Base-by-base conservation (phyloP, 1,140 invertebrate species). In the Drosophila orena region DNA sequence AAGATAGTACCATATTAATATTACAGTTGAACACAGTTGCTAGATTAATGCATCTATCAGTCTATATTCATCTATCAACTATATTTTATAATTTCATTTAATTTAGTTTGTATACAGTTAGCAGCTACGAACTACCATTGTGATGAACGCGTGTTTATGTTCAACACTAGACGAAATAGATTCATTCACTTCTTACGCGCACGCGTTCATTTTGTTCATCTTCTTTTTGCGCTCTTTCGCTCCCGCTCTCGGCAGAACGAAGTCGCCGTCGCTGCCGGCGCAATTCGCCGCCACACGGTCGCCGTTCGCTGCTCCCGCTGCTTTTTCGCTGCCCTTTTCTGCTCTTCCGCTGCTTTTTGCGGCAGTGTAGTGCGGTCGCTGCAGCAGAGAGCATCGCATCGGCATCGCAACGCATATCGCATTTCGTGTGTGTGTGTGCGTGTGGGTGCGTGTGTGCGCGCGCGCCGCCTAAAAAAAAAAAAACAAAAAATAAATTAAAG, bases 361-460 rank as follows among this genome's bases (percentile, higher is more conserved):
- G 27, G 37, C 68, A 77, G 75, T 81, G 69, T 80, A 70, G 78
- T 81, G 78, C 78, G 78, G 79, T 81, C 73, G 78, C 79, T 83
- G 79, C 79, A 81, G 79, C 79, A 70, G 79, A 70, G 58, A 14
- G 14, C 30, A 30, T 30, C 30, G 30, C 30, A 30, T 30, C 30
- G 30, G 81, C 52, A 40, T 53, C 76, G 72, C 78, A 61, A 37
- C 58, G 52, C 52, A 40, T 61, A 57, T 61, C 58, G 58, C 58
- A 57, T 20, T 56, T 61, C 53, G 53, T 62, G 37, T 40, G 37
- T 37, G 42, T 44, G 58, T 64, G 46, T 27, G 20, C 12, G 44
- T 12, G 57, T 34, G 34, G 2, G 34, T 15, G 49, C 15, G 50
- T 44, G 64, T 66, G 64, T 65, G 64, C 17, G 64, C 44, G 64